A percentile compares a stretch with the other conserved stretches of the same genome.
Evolutionary conservation across 2,113 vertebrate species (phyloP).

Genomic region (Dissostichus mawsoni): DNA sequence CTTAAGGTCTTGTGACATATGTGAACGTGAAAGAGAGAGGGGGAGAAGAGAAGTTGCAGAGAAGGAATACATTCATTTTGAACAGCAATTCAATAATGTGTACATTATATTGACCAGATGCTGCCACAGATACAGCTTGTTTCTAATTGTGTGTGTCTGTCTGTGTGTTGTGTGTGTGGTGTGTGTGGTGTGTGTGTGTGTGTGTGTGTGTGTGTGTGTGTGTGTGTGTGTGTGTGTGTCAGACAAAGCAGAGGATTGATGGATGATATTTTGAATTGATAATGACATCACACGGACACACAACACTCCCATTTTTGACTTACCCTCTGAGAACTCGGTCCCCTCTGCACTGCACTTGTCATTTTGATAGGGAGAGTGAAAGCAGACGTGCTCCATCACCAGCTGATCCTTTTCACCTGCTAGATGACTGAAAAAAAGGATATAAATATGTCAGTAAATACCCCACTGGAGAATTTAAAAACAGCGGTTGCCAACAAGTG

Average conservation of each 20-base stretch:
- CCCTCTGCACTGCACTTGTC: constrained; percentile 3
- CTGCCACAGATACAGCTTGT: constrained; percentile 13
- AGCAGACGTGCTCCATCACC: constrained; percentile 7
- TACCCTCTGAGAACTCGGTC: neutral
- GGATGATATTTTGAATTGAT: constrained; percentile 67
- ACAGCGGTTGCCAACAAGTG: too few species aligned
- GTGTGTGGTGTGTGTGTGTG: too few species aligned
- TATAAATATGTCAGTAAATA: too few species aligned
- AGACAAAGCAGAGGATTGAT: constrained; percentile 57
- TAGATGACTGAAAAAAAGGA: neutral
- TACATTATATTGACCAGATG: constrained; percentile 9
- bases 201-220: neutral
- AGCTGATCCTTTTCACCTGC: neutral
- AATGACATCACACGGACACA: constrained; percentile 49
- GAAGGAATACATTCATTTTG: constrained; percentile 15
- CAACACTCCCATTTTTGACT: constrained; percentile 8
- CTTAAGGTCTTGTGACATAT: constrained; percentile 44
- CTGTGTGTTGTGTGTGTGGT: too few species aligned
- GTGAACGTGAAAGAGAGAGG: constrained; percentile 20
- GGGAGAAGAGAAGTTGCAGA: constrained; percentile 11
- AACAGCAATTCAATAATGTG: constrained; percentile 32
- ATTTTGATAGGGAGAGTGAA: neutral
- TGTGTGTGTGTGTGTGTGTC: neutral
- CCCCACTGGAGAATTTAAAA: too few species aligned
- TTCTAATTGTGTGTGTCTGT: constrained; percentile 31